phyloP scores from a whole-genome alignment of 2,888 invertebrate genomes.

The Leptinotarsa rubiginosa region DNA sequence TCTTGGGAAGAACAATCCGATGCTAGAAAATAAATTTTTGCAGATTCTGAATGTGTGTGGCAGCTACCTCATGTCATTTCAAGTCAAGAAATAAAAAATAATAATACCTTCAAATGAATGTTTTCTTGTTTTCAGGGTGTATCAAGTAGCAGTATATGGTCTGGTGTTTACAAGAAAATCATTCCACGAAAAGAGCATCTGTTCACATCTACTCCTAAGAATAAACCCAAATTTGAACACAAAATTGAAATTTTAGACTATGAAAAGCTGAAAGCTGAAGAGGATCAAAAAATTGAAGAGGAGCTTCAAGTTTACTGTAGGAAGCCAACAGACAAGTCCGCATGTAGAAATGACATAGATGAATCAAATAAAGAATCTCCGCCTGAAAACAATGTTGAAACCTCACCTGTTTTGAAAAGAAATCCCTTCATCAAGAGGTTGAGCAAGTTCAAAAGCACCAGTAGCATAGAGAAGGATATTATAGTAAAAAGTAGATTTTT shows the following conservation, averaged over 20 bases:
- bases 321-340: slow-evolving; percentile 20
- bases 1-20: too few species aligned
- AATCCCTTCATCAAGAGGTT: slow-evolving; percentile 66
- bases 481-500: slow-evolving; percentile 75
- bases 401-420: slow-evolving; percentile 66
- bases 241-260: slow-evolving; percentile 30
- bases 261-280: slow-evolving; percentile 39
- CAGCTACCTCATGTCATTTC: too few species aligned
- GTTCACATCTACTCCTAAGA: slow-evolving; percentile 31
- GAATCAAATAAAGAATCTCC: slow-evolving; percentile 32
- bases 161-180: slow-evolving; percentile 45
- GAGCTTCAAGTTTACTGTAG: slow-evolving; percentile 46
- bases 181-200: slow-evolving; percentile 44
- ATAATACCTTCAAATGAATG: too few species aligned
- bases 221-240: slow-evolving; percentile 17
- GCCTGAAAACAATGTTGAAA: slow-evolving; percentile 52
- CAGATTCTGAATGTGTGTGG: too few species aligned
- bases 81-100: too few species aligned
- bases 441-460: slow-evolving; percentile 69
- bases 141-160: slow-evolving; percentile 52
- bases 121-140: slow-evolving; percentile 33
- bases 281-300: slow-evolving; percentile 44
- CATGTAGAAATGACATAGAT: slow-evolving; percentile 41
- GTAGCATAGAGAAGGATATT: slow-evolving; percentile 61
- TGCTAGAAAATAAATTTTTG: too few species aligned